Evolutionary conservation across 2,888 invertebrate species (phyloP), one percentile per base, ranked within the genome.

Genomic region (Zygothrica quintamaculata): DNA sequence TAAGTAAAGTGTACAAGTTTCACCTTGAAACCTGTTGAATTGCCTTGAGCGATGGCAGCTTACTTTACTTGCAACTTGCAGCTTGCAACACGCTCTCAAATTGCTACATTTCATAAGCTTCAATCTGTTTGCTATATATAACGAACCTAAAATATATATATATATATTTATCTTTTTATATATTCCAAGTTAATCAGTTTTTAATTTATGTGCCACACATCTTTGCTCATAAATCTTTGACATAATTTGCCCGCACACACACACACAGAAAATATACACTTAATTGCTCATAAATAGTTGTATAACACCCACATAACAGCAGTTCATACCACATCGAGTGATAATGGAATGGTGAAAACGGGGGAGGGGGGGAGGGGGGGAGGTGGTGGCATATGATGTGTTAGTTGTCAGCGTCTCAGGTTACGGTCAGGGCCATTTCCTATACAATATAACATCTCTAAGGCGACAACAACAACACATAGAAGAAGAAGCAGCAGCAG

Each of bases 241-340:
- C 71, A 82, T 78, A 44, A 79, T 82, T 78, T 78, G 62, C 77
- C 40, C 55, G 59, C 59, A 77, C 75, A 61, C 68, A 5, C 18
- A 5, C 2, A 77, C 69, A 77, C 56, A 66, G 75, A 77, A 74
- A 84, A 74, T 76, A 65, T 77, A 76, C 65, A 62, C 77, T 78
- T 84, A 84, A 84, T 81, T 84, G 82, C 62, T 65, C 76, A 65
- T 66, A 76, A 81, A 84, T 81, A 76, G 80, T 71, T 78, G 77
- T 75, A 60, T 75, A 80, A 68, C 57, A n/a, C 18, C 18, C 18
- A 2, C 18, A n/a, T n/a, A n/a, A n/a, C n/a, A n/a, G n/a, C n/a
- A n/a, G n/a, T n/a, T n/a, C n/a, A n/a, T n/a, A n/a, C n/a, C n/a
- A n/a, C n/a, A n/a, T n/a, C n/a, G n/a, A n/a, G n/a, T n/a, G n/a